Evolutionary conservation across 2,113 vertebrate genomes (phyloP), one percentile per base, ranked within the genome.

Genomic region (Gopherus evgoodei): DNA sequence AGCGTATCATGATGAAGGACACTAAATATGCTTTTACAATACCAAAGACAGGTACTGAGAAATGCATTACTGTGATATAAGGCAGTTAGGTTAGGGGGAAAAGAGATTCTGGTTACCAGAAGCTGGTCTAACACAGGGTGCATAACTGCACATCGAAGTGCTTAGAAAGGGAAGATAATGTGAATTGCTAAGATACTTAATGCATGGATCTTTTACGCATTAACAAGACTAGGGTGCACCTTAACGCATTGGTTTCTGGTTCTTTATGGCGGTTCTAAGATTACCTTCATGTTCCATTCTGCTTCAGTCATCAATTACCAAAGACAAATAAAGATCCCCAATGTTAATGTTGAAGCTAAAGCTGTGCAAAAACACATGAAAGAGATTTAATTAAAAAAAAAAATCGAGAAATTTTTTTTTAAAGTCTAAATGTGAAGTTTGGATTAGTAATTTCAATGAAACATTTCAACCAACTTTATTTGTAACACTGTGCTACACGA

Each of bases 61-160:
- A 84, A 95, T 81, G 75, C 90, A 88, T 75, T 47, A 29, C 6
- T 2, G 11, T 12, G 82, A 81, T 5, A 44, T 93, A 90, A 95
- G 8, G 65, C 2, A 84, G 42, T 25, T 27, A 25, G 8, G 29
- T 38, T 79, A n/a, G 3, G 3, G 83, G 19, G 42, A 42, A 27
- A 56, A 25, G 42, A 87, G 38, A 85, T 69, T 90, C 76, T 83
- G 25, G 35, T 86, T 22, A 84, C 5, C 25, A 47, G 91, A 93
- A 65, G 21, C 9, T 42, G 44, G 57, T 27, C 53, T 54, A 76
- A 62, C 35, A 57, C 21, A 90, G 11, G 12, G 5, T 83, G 38
- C 12, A 27, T 42, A 57, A 42, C n/a, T 0, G 3, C 13, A 81
- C 11, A 12, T 5, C 0, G 0, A 25, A 91, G 42, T 47, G 42